Conservation (phyloP, 2,113 vertebrate species). For the Lates calcarifer region DNA sequence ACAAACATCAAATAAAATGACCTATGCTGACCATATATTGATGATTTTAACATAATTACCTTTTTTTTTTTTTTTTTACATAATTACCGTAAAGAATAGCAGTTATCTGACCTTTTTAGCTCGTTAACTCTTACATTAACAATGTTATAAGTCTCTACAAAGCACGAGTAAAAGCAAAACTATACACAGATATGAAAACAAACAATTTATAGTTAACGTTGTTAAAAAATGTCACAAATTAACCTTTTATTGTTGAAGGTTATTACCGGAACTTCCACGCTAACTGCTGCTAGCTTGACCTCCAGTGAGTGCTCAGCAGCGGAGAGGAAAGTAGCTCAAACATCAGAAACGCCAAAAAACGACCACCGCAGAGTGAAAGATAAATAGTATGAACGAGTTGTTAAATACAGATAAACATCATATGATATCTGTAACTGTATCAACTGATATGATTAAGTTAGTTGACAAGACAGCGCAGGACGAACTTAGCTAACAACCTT, state of each 20-base stretch:
- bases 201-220: not conserved
- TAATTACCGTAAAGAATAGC: no score
- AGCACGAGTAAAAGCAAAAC: no score
- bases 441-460: not conserved
- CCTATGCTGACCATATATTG: no score
- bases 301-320: not conserved
- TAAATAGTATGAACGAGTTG: not conserved
- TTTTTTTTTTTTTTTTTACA: no score
- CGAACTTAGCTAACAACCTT: not conserved
- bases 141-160: no score
- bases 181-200: no score
- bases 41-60: no score
- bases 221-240: not conserved
- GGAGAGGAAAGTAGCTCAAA: not conserved
- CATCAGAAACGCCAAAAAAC: not conserved
- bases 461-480: not conserved
- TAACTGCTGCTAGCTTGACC: rapidly evolving
- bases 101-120: no score
- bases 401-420: not conserved
- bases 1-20: no score
- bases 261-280: not conserved
- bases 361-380: not conserved
- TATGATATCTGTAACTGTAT: not conserved
- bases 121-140: no score
- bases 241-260: conserved; percentile 49